Conservation (phyloP, 2,113 vertebrate genomes). For the Vulpes ferrilata region DNA sequence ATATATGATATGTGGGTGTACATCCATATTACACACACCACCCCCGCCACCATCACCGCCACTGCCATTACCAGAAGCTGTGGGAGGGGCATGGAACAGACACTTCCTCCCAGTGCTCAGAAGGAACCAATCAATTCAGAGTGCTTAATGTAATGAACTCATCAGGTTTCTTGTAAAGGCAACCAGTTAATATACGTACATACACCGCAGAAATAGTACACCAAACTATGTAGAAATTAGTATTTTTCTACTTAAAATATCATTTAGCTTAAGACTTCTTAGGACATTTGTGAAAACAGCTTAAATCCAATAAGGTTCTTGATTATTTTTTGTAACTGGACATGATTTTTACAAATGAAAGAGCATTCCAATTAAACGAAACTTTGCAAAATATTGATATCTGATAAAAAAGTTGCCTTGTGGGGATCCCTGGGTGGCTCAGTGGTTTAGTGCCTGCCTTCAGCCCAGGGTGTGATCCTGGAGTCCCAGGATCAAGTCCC, state of each 20-base stretch:
- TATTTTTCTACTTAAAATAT: constrained; percentile 83
- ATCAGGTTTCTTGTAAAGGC: background rate
- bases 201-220: constrained; percentile 63
- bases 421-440: too few relatives aligned
- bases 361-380: constrained; percentile 69
- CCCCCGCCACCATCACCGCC: too few relatives aligned
- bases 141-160: constrained; percentile 10
- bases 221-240: constrained; percentile 56
- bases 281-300: constrained; percentile 77
- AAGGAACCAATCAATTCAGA: background rate
- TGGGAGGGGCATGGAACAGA: too few relatives aligned
- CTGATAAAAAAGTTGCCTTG: constrained; percentile 53
- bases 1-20: background rate
- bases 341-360: constrained; percentile 69
- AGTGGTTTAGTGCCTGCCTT: too few relatives aligned
- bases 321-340: constrained; percentile 77
- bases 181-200: background rate
- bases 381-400: constrained; percentile 21
- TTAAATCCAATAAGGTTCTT: constrained; percentile 67
- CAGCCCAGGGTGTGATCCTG: too few relatives aligned
- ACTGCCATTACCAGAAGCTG: background rate
- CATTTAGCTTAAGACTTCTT: constrained; percentile 65
- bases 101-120: background rate
- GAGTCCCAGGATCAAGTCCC: too few relatives aligned
- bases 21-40: background rate